These are phyloP conservation scores for Agrenia bidenticulata DNA, from an alignment of 2,888 invertebrate species.

Conservation along the genomic window DNA sequence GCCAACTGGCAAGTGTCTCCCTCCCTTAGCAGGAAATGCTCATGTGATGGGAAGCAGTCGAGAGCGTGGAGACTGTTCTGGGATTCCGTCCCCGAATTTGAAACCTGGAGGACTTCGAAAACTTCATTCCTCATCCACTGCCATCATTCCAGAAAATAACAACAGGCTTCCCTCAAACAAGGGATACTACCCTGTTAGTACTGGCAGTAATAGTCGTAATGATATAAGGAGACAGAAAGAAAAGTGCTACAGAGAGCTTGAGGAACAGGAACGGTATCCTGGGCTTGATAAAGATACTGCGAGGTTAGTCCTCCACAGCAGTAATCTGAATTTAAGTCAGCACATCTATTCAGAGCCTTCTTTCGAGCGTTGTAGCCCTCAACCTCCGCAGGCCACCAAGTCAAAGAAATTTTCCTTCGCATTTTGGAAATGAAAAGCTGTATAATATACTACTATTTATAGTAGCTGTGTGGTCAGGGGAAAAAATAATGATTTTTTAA, in stretches of 20 bases:
- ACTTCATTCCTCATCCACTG: constrained; percentile 14
- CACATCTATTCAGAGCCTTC: constrained; percentile 53
- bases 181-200: background rate
- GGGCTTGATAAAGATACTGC: constrained; percentile 61
- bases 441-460: too few species aligned
- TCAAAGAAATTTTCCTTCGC: constrained; percentile 52
- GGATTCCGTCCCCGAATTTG: constrained; percentile 16
- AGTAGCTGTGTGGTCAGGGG: too few species aligned
- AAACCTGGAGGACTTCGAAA: constrained; percentile 14
- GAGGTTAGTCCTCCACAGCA: constrained; percentile 53
- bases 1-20: background rate
- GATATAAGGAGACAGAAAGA: background rate
- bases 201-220: background rate
- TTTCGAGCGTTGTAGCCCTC: constrained; percentile 36
- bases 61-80: background rate
- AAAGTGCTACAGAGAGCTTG: constrained; percentile 59
- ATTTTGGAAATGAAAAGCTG: constrained; percentile 53
- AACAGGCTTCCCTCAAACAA: background rate
- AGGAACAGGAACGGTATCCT: constrained; percentile 62
- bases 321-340: constrained; percentile 51
- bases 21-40: background rate
- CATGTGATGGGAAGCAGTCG: background rate
- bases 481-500: too few species aligned
- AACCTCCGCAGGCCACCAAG: constrained; percentile 32
- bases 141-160: constrained; percentile 14